These are phyloP conservation scores for Lichenostomus cassidix DNA, from an alignment of 2,113 vertebrate genomes.

Conservation along the genomic window DNA sequence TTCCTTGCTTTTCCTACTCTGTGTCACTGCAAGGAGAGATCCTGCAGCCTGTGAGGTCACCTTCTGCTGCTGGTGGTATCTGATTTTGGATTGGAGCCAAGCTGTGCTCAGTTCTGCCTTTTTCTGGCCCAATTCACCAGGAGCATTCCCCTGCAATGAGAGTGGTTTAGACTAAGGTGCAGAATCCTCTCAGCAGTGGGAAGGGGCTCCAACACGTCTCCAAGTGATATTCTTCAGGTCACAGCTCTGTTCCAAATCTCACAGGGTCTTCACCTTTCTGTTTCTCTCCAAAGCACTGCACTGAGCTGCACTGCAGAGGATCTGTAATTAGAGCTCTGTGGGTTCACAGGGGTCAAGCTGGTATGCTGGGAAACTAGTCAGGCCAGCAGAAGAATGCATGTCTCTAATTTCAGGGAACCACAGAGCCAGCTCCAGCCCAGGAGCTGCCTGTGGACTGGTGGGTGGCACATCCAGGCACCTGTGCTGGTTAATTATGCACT, in stretches of 20 bases:
- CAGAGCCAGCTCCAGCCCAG: not conserved
- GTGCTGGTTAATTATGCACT: not conserved
- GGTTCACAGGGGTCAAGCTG: not conserved
- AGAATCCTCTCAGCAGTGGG: not conserved
- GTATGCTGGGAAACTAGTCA: constrained; percentile 11
- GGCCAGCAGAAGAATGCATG: not conserved
- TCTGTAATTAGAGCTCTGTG: not conserved
- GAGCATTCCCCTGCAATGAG: not conserved
- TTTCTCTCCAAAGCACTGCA: not conserved
- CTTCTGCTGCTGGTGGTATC: not conserved
- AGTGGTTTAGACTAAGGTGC: not conserved
- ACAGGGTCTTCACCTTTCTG: not conserved
- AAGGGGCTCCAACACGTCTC: not conserved
- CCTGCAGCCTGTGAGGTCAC: not conserved
- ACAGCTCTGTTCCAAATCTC: not conserved
- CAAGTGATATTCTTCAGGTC: not conserved
- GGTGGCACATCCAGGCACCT: not conserved
- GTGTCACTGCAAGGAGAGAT: not conserved
- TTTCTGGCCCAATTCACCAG: not conserved
- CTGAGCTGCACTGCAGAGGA: not conserved
- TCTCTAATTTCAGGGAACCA: not conserved
- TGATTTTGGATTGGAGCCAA: not conserved
- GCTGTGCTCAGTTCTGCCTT: not conserved
- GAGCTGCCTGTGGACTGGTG: not conserved
- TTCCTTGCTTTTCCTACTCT: not conserved